Base-by-base conservation (phyloP, 2,888 invertebrate genomes). In the Eristalis tenax region DNA sequence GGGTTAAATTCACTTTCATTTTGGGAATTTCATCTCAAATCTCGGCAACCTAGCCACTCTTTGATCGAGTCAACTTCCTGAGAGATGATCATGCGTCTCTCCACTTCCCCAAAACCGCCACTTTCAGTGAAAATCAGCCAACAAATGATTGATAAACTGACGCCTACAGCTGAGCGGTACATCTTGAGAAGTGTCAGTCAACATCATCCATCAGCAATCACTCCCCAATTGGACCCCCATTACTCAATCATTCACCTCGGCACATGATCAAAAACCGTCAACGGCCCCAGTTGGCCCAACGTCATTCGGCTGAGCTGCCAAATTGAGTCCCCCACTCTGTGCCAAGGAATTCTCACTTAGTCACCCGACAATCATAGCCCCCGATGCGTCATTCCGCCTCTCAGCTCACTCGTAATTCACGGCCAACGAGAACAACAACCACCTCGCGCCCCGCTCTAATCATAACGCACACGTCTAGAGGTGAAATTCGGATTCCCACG, bases 401-500 rank as follows among this genome's bases (percentile, higher is more conserved):
- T 23, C 15, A 38, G 64, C n/a, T 43, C 50, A 40, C 56, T 35
- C 64, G 56, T 26, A 73, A 43, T 40, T 76, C 73, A 70, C 28
- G 75, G 61, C 77, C 82, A 77, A 65, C 13, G 18, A 61, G 40
- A 64, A 78, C 23, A 15, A 59, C 23, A 59, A 59, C 59, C 23
- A 26, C 23, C 26, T 23, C 26, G 13, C 15, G 3, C 4, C 59
- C 59, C 59, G 28, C 40, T 68, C 35, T n/a, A 73, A 57, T 57
- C 26, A 66, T 50, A 68, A 76, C 68, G 63, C 69, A 77, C 81
- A 77, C 63, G 23, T 65, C 56, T 43, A 26, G 64, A 85, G 77
- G 82, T 85, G 82, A 82, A 69, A 82, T 8, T 32, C 32, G 77
- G 40, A 74, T 87, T 87, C 86, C 70, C 86, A 87, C 75, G 75